Evolutionary conservation across 2,113 vertebrate genomes (phyloP).

Genomic region (Dipodomys merriami): DNA sequence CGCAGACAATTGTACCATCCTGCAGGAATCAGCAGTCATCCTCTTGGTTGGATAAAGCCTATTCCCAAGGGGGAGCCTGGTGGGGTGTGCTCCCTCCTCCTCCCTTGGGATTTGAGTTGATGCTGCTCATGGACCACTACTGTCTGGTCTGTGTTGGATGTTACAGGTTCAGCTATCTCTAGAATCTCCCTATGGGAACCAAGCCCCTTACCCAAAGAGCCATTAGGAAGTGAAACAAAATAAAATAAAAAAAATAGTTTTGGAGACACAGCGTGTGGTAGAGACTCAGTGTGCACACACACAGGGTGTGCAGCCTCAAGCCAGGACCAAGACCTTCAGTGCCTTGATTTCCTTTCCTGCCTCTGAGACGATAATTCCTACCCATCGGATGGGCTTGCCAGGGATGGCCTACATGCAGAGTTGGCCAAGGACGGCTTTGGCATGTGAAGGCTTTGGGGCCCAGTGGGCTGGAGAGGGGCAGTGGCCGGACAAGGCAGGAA

Average conservation of each 20-base stretch:
- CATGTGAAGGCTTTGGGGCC: not conserved
- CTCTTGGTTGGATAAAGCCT: not conserved
- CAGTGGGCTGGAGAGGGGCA: too few relatives aligned
- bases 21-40: fast-evolving
- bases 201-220: not conserved
- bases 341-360: not conserved
- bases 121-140: too few relatives aligned
- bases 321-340: not conserved
- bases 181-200: not conserved
- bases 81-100: not conserved
- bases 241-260: not conserved
- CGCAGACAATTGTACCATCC: not conserved
- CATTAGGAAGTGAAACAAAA: not conserved
- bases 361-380: not conserved
- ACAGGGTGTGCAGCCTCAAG: not conserved
- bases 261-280: not conserved
- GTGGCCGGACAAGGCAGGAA: fast-evolving
- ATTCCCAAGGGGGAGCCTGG: too few relatives aligned
- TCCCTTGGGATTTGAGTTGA: not conserved
- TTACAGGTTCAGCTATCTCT: too few relatives aligned
- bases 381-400: too few relatives aligned
- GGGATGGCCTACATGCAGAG: not conserved
- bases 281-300: fast-evolving
- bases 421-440: not conserved
- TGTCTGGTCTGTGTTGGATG: not conserved